These are phyloP conservation scores for Mycalesis mineus DNA, from an alignment of 2,888 invertebrate genomes.

Conservation along the genomic window DNA sequence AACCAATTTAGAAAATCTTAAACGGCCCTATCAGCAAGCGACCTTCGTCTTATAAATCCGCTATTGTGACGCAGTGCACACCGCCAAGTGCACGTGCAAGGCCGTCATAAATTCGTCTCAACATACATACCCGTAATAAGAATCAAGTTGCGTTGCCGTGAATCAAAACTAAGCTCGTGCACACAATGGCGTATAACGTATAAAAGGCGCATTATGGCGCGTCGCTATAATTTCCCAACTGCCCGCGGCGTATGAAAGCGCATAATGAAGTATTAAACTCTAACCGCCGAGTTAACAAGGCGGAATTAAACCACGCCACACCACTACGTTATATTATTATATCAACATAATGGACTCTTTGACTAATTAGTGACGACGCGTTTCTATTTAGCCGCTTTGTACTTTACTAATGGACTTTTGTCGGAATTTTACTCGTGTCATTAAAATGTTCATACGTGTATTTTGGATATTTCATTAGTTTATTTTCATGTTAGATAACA, in stretches of 20 bases:
- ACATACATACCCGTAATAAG: no score
- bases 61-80: no score
- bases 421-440: neutral
- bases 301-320: constrained; percentile 21
- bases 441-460: no score
- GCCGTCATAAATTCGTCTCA: no score
- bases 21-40: no score
- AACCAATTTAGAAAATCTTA: no score
- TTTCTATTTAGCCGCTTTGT: constrained; percentile 6
- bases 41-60: no score
- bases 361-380: constrained; percentile 21
- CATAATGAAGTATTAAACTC: constrained; percentile 29
- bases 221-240: constrained; percentile 19
- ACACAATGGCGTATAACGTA: neutral
- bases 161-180: neutral
- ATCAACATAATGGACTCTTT: constrained; percentile 24
- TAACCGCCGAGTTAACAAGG: constrained; percentile 26
- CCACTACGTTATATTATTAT: constrained; percentile 12
- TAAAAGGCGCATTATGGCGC: constrained; percentile 6
- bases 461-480: no score
- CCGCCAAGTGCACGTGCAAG: no score
- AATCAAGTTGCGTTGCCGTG: neutral
- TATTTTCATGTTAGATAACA: no score
- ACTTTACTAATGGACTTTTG: neutral
- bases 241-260: constrained; percentile 27